Evolutionary conservation across 2,113 vertebrate species (phyloP), one percentile per base, ranked within the genome.

Genomic region (Serinus canaria): DNA sequence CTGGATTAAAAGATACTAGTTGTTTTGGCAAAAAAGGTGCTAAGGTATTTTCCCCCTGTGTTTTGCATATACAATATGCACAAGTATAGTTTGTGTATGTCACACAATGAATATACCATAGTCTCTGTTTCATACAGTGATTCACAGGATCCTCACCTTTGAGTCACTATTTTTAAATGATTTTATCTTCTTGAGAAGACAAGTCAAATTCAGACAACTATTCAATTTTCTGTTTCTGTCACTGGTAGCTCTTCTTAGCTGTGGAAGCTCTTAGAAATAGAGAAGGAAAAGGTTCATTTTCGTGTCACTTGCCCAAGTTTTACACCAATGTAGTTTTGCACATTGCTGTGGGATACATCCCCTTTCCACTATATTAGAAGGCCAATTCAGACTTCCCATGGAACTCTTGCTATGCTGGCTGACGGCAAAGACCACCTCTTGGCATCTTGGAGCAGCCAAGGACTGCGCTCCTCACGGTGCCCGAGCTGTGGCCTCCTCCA

Each of bases 401-500:
- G 15, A 35, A 24, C 16, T 20, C n/a, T 13, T 17, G 23, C 43
- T 4, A 2, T 1, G 11, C 30, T 7, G 56, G 18, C 44, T 28
- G 46, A 31, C 13, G 11, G n/a, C 5, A 44, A 67, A 62, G 24
- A 39, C 24, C 70, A 18, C 11, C 27, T 17, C 66, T 13, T 3
- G 31, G 7, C 70, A 31, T 11, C 15, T 12, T 2, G 3, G 35
- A 43, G 35, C 25, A 41, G 8, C 2, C 28, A 13, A 46, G 50
- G 69, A 1, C 50, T 2, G 1, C 2, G 25, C 53, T 37, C 27
- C 44, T 15, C 27, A 5, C 24, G 2, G 3, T 7, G 9, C 8
- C 41, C 0, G 3, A 37, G 59, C 72, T 6, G 37, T 0, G n/a
- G 18, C 43, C 43, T 28, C 6, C 58, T 23, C 35, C 75, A 2